Percentiles rank a stretch among this genome's conserved stretches.
These are phyloP conservation scores for Popillia japonica DNA, from an alignment of 1,140 invertebrate genomes.

Conservation along the genomic window DNA sequence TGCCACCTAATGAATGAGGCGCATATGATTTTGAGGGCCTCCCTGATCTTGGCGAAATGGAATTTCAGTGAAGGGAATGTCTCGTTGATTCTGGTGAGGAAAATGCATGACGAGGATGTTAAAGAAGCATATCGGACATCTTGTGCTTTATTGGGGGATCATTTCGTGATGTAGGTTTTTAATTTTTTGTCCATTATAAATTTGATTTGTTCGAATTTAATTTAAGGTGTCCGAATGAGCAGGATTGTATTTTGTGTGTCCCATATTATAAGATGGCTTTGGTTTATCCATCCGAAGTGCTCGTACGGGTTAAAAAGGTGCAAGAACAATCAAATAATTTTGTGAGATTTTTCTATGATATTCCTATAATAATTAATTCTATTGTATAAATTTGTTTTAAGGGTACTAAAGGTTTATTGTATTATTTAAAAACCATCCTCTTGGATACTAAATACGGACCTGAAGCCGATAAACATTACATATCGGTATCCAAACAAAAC, in stretches of 20 bases:
- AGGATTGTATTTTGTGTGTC: constrained; percentile 67
- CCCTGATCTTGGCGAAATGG: constrained; percentile 59
- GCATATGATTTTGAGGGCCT: constrained; percentile 68
- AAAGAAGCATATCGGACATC: constrained; percentile 67
- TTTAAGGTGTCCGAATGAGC: constrained; percentile 55
- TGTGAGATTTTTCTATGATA: constrained; percentile 41
- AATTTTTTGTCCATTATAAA: constrained; percentile 5
- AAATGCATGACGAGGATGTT: constrained; percentile 59
- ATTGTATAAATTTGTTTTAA: constrained; percentile 44
- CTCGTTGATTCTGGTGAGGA: constrained; percentile 51
- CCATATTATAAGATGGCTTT: constrained; percentile 70
- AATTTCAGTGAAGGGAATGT: constrained; percentile 50
- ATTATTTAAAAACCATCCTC: constrained; percentile 64
- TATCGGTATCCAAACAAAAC: constrained; percentile 61
- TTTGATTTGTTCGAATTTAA: constrained; percentile 24
- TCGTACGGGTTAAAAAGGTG: constrained; percentile 60
- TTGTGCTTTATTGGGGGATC: constrained; percentile 71
- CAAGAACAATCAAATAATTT: constrained; percentile 55
- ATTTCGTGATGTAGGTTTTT: constrained; percentile 67
- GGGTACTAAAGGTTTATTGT: constrained; percentile 63
- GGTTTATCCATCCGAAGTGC: constrained; percentile 62
- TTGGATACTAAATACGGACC: constrained; percentile 60
- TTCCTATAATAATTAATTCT: neutral
- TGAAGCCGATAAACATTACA: constrained; percentile 60
- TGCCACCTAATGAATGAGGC: constrained; percentile 73